phyloP scores from a whole-genome alignment of 2,888 invertebrate species.

The Lepidocyrtoides sp. region DNA sequence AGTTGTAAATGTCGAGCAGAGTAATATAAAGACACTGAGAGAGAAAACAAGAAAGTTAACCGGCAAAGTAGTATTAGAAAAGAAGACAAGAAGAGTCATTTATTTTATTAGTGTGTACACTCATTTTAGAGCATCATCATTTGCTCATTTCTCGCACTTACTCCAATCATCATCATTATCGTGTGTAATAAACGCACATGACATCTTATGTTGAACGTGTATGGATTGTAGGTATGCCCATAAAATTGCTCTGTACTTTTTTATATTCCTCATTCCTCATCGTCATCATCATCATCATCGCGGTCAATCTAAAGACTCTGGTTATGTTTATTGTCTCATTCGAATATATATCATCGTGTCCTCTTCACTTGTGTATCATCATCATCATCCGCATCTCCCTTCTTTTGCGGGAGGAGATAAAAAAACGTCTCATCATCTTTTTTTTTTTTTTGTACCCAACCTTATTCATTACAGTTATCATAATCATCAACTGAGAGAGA shows the following conservation, averaged over 20 bases:
- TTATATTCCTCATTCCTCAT: conserved; percentile 68
- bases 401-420: conserved; percentile 36
- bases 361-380: conserved; percentile 49
- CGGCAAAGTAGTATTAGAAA: background rate
- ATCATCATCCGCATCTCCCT: conserved; percentile 9
- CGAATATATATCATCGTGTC: conserved; percentile 64
- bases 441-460: conserved; percentile 15
- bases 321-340: conserved; percentile 63
- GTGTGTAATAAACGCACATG: background rate
- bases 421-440: conserved; percentile 66
- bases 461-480: conserved; percentile 59
- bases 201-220: background rate
- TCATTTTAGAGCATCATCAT: conserved; percentile 57
- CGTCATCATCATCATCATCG: conserved; percentile 57
- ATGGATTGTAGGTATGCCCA: background rate
- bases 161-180: background rate
- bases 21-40: conserved; percentile 19
- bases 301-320: conserved; percentile 40
- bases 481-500: background rate
- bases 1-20: background rate
- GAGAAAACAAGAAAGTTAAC: conserved; percentile 53
- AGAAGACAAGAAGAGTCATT: conserved; percentile 68
- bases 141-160: conserved; percentile 25
- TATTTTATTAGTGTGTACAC: conserved; percentile 76
- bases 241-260: conserved; percentile 35